These are phyloP conservation scores for Echinarachnius parma DNA, from an alignment of 53 echinoderm and acorn worm genomes.

Conservation along the genomic window DNA sequence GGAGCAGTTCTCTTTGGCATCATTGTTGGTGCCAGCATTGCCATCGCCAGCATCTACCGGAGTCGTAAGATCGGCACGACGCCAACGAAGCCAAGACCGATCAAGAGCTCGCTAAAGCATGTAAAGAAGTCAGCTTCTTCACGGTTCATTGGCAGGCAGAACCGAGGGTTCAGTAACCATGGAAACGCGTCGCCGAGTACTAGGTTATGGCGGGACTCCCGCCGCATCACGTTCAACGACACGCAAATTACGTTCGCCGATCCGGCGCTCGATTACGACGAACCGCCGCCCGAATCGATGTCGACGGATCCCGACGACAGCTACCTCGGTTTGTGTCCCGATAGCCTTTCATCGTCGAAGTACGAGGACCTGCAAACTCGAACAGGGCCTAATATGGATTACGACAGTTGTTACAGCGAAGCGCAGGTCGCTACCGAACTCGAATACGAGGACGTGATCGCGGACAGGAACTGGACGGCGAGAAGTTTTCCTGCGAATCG, in stretches of 20 bases:
- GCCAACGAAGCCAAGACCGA: constrained; percentile 22
- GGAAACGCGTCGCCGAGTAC: no score
- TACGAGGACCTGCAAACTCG: constrained; percentile 34
- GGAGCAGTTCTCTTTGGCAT: constrained; percentile 26
- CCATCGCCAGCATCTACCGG: constrained; percentile 34
- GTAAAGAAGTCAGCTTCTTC: constrained; percentile 10
- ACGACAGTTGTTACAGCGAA: constrained; percentile 29
- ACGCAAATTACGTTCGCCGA: constrained; percentile 41
- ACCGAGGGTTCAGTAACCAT: constrained; percentile 3
- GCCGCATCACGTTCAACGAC: constrained; percentile 42
- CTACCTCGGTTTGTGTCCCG: constrained; percentile 34
- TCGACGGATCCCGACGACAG: constrained; percentile 42
- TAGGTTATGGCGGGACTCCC: constrained; percentile 14
- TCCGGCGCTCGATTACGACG: constrained; percentile 28
- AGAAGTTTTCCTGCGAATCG: constrained; percentile 23
- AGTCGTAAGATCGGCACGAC: constrained; percentile 26
- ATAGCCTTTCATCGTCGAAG: constrained; percentile 43
- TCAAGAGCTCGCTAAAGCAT: constrained; percentile 36
- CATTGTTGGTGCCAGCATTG: constrained; percentile 16
- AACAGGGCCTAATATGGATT: constrained; percentile 2
- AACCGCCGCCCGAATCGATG: constrained; percentile 10
- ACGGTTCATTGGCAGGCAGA: constrained; percentile 2
- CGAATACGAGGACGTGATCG: constrained; percentile 38
- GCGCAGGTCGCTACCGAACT: constrained; percentile 1
- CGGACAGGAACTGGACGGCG: constrained; percentile 34